Percentiles rank a stretch among this genome's conserved stretches.
Evolutionary conservation across 2,797 vertebrate species (phyloP).

Genomic region (Coluber constrictor): DNA sequence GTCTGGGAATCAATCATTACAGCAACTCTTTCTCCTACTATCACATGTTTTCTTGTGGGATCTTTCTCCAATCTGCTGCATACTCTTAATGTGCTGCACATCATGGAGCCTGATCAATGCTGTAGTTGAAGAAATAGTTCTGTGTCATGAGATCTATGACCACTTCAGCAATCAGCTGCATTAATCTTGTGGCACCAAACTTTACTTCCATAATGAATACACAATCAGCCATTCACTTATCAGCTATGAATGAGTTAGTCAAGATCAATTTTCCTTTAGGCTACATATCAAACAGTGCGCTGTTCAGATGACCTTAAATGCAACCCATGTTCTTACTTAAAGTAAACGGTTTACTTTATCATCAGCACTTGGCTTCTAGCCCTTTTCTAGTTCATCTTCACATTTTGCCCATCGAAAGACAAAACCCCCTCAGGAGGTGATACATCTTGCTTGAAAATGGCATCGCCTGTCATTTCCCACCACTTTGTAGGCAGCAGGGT

Average conservation of each 20-base stretch:
- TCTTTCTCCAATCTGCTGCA: not conserved
- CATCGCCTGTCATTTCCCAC: not conserved
- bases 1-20: not conserved
- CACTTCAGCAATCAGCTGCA: not conserved
- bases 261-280: not conserved
- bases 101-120: not conserved
- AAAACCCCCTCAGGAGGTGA: not conserved
- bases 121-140: not conserved
- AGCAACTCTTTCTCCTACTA: not conserved
- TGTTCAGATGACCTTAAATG: not conserved
- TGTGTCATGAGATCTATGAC: not conserved
- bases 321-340: not conserved
- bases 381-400: not conserved
- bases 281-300: not conserved
- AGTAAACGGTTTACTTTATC: not conserved
- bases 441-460: not conserved
- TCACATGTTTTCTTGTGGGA: not conserved
- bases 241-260: not conserved
- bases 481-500: conserved; percentile 35
- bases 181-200: not conserved
- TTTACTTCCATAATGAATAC: not conserved
- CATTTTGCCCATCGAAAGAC: not conserved
- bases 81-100: not conserved
- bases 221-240: not conserved
- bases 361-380: not conserved